Conservation (phyloP, 2,113 vertebrate genomes). For the Syngnathoides biaculeatus region DNA sequence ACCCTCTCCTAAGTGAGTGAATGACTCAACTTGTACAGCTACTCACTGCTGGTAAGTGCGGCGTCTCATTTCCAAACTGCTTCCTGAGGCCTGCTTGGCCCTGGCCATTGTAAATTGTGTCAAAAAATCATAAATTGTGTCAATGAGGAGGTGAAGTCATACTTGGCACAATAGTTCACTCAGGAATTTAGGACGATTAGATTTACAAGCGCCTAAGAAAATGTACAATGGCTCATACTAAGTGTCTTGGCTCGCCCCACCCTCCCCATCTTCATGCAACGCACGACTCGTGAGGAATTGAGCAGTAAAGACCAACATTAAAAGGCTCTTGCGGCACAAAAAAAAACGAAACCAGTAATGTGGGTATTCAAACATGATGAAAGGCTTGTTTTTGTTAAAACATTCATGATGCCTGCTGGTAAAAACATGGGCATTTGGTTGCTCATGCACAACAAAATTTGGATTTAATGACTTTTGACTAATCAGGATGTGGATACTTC, state of each 20-base stretch:
- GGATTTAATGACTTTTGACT: conserved; percentile 24
- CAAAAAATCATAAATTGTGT: conserved; percentile 57
- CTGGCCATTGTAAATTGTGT: conserved; percentile 45
- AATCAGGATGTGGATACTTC: conserved; percentile 36
- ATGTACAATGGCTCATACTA: conserved; percentile 62
- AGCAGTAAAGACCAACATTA: conserved; percentile 33
- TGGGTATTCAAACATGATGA: conserved; percentile 6
- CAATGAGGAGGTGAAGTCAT: conserved; percentile 65
- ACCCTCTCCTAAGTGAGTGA: neutral
- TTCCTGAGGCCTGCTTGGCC: conserved; percentile 46
- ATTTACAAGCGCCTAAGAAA: conserved; percentile 72
- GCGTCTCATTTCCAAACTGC: conserved; percentile 39
- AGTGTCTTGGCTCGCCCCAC: conserved; percentile 49
- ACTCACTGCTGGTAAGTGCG: conserved; percentile 17
- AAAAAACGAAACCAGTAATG: conserved; percentile 11
- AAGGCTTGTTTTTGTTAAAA: conserved; percentile 32
- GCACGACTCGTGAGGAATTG: conserved; percentile 25
- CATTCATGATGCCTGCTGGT: neutral
- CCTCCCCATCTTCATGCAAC: conserved; percentile 25
- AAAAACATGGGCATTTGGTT: neutral
- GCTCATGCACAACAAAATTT: conserved; percentile 11
- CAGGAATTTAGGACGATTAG: conserved; percentile 59
- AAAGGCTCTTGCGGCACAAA: conserved; percentile 15
- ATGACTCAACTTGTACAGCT: conserved; percentile 34
- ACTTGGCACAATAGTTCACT: conserved; percentile 57